These are phyloP conservation scores for Saccopteryx leptura DNA, from an alignment of 2,113 vertebrate genomes.

Conservation along the genomic window DNA sequence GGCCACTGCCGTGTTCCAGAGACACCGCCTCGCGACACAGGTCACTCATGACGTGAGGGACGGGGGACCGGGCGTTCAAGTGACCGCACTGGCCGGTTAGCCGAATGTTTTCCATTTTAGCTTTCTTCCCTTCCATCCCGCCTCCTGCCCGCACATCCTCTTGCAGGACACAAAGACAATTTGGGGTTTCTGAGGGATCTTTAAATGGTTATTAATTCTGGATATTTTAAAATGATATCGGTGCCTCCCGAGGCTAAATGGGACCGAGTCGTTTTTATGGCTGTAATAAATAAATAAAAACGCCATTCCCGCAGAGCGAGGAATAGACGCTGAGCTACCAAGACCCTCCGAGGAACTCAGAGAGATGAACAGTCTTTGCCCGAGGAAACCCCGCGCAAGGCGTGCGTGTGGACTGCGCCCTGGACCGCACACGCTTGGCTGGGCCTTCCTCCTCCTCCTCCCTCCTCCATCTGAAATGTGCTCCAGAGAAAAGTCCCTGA, in stretches of 20 bases:
- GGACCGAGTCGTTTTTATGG: conserved; percentile 4
- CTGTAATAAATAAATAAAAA: conserved; percentile 60
- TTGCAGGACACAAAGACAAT: neutral
- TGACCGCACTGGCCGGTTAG: no score
- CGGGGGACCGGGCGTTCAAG: neutral
- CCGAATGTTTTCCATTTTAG: neutral
- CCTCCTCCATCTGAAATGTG: neutral
- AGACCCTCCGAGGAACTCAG: neutral
- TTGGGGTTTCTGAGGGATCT: neutral
- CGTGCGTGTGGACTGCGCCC: no score
- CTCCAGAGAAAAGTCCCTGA: neutral
- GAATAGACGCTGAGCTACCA: neutral
- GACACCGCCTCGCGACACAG: neutral
- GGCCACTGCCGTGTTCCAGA: neutral
- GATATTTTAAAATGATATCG: conserved; percentile 39
- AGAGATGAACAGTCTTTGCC: conserved; percentile 26
- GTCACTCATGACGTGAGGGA: neutral
- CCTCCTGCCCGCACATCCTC: neutral
- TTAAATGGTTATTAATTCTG: conserved; percentile 43
- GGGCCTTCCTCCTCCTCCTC: neutral
- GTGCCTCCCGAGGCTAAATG: neutral
- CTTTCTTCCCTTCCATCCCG: neutral
- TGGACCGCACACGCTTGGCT: neutral
- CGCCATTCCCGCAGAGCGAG: neutral
- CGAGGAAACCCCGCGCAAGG: no score